phyloP scores from a whole-genome alignment of 2,888 invertebrate species.

The Nomada fabriciana region DNA sequence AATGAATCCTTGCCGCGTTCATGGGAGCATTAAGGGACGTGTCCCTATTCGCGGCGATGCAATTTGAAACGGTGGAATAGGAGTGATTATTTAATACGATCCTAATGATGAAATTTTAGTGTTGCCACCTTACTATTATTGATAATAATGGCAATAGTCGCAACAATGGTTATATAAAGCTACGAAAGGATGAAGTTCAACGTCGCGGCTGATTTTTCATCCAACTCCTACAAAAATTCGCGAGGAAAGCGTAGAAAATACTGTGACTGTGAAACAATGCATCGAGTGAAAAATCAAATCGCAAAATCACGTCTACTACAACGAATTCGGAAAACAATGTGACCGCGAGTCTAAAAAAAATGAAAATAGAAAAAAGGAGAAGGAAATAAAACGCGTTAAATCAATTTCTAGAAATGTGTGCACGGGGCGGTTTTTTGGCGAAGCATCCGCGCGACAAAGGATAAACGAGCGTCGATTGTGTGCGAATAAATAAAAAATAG shows the following conservation, averaged over 20 bases:
- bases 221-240: no score
- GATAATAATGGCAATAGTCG: no score
- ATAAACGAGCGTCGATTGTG: conserved; percentile 30
- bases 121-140: no score
- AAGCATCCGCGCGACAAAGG: conserved; percentile 15
- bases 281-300: not conserved
- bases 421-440: conserved; percentile 1
- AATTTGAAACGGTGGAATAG: no score
- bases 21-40: not conserved
- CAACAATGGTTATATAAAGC: no score
- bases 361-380: not conserved
- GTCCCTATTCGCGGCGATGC: not conserved
- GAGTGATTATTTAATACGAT: no score
- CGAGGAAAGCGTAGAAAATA: no score
- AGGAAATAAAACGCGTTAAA: not conserved
- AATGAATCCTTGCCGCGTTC: not conserved
- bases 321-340: not conserved
- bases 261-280: no score
- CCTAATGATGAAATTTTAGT: no score
- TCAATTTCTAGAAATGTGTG: conserved; percentile 12
- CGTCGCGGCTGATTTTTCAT: no score
- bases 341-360: not conserved
- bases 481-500: not conserved
- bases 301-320: not conserved
- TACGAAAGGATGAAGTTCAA: no score